These are phyloP conservation scores for Agrotis exclamationis DNA, from an alignment of 2,888 invertebrate species.

Conservation along the genomic window DNA sequence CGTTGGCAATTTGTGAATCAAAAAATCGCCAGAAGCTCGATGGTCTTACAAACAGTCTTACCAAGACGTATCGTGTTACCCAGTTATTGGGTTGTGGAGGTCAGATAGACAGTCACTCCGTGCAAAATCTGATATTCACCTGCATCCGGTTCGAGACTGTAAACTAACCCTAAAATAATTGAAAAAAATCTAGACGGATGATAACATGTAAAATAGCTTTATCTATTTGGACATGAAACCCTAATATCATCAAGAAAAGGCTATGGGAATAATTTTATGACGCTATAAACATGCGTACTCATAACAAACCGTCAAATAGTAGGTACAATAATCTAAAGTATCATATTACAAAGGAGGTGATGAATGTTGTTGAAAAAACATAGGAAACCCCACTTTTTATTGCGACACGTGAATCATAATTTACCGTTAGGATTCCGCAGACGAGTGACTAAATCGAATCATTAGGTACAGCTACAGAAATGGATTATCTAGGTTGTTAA, in stretches of 20 bases:
- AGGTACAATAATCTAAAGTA: slow-evolving; percentile 9
- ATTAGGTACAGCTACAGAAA: background rate
- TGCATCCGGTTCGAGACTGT: background rate
- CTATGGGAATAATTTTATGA: background rate
- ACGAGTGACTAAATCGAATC: slow-evolving; percentile 8
- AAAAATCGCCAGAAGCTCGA: too few relatives aligned
- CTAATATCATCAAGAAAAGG: too few relatives aligned
- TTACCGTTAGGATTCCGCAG: slow-evolving; percentile 36
- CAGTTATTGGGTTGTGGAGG: too few relatives aligned
- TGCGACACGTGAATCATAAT: slow-evolving; percentile 24
- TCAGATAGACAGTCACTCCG: background rate
- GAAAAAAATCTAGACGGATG: background rate
- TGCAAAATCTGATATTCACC: background rate
- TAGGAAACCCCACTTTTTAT: slow-evolving; percentile 56
- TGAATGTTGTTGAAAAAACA: slow-evolving; percentile 29
- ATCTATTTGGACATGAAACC: too few relatives aligned
- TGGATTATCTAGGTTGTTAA: background rate
- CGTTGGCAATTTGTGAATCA: too few relatives aligned
- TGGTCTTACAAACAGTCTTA: background rate
- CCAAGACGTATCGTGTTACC: too few relatives aligned
- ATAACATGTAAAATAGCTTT: background rate
- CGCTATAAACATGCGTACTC: background rate
- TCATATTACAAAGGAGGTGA: slow-evolving; percentile 17
- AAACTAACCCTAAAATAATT: background rate
- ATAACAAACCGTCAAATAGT: background rate